These are phyloP conservation scores for Drosophila melanica DNA, from an alignment of 1,140 invertebrate genomes.

Conservation along the genomic window DNA sequence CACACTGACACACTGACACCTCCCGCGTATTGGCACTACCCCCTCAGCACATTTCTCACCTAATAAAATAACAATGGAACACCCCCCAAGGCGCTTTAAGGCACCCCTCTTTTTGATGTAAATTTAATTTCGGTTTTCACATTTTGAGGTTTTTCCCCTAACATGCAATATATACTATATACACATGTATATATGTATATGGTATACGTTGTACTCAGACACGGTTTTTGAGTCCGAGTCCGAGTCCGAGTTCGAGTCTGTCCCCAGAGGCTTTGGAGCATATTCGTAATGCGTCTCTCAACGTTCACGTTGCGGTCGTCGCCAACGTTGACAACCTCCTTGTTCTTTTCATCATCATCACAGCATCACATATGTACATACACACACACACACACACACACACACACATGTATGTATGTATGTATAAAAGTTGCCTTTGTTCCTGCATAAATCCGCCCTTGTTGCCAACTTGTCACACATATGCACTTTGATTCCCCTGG, in stretches of 20 bases:
- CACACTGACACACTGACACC: not conserved
- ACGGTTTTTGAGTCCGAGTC: not conserved
- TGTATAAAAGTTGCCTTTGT: constrained; percentile 39
- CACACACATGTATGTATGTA: not conserved
- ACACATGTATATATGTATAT: not conserved
- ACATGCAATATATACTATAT: not conserved
- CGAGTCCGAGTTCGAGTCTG: constrained; percentile 5
- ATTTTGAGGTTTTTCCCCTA: constrained; percentile 69
- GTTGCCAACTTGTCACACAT: constrained; percentile 35
- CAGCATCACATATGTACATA: not conserved
- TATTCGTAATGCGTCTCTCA: constrained; percentile 74
- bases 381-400: no score
- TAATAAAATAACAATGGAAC: constrained; percentile 78
- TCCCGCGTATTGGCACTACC: not conserved
- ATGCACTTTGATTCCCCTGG: constrained; percentile 40
- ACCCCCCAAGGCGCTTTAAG: constrained; percentile 15
- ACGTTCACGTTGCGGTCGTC: constrained; percentile 30
- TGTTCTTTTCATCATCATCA: constrained; percentile 59
- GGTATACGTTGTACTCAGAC: not conserved
- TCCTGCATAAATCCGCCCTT: constrained; percentile 15
- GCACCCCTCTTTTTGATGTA: constrained; percentile 71
- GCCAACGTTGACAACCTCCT: constrained; percentile 14
- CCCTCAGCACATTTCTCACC: constrained; percentile 66
- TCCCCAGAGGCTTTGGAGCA: constrained; percentile 63
- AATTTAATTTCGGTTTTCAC: constrained; percentile 79